Base-by-base conservation (phyloP, 2,888 invertebrate genomes). In the Gerris lacustris region DNA sequence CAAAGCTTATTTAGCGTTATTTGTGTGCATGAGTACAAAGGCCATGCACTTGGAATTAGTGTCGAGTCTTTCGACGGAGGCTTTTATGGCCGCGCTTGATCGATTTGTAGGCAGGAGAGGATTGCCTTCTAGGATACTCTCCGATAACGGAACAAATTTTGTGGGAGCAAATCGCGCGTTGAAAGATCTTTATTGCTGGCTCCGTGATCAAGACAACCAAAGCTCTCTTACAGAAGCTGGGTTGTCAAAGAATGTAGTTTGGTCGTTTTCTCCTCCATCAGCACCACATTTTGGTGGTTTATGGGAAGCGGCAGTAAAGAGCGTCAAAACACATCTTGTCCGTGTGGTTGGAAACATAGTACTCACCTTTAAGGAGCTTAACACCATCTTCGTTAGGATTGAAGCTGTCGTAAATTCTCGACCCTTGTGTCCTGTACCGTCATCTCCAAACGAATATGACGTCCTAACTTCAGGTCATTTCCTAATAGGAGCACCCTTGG, bases 251-350 rank as follows among this genome's bases (percentile, higher is more conserved):
- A 72, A 72, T 2, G 75, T 77, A 6, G 55, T 72, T 6, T 80
- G 79, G 79, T 73, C 77, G 43, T 81, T 79, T 67, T 77, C 75
- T 44, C 78, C 79, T 6, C 77, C 79, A 5, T 73, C 71, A 47
- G 75, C 78, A 6, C 77, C 78, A 5, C 77, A 80, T 69, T 77
- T 78, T 63, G 78, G 79, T 5, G 79, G 79, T 5, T 69, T 79
- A 6, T 79, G 78, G 77, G 79, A 80, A 72, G 77, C 77, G 6
- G 77, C 76, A 6, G 78, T 80, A 0, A 78, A 79, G 66, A 77
- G 76, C 0, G 73, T 76, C 0, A 81, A 80, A 72, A 75, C 73
- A 71, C 79, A 79, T 71, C 67, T 80, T 0, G 74, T 74, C 18
- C 71, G 77, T 31, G 73, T 77, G 1, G 67, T 79, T 6, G 77